These are phyloP conservation scores for Drosophila sp. DNA, from an alignment of 1,140 invertebrate genomes.

Conservation along the genomic window DNA sequence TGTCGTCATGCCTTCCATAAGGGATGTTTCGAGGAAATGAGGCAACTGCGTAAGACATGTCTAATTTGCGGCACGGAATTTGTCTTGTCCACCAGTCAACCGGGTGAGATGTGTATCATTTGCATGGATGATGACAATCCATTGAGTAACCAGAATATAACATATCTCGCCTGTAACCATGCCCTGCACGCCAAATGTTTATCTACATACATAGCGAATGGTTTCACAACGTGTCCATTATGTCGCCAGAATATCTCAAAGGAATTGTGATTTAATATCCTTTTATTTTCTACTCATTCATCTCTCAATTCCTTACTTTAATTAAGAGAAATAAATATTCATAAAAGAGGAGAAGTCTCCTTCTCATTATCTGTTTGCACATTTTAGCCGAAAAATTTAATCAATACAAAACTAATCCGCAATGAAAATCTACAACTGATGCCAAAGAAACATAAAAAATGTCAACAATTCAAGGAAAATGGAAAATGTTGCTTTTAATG, in stretches of 20 bases:
- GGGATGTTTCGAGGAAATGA: neutral
- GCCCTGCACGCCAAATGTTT: neutral
- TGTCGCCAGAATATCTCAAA: neutral
- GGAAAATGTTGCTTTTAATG: constrained; percentile 3
- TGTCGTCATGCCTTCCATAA: neutral
- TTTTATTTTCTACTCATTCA: neutral
- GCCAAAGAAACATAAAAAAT: constrained; percentile 10
- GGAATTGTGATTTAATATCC: neutral
- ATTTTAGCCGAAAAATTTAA: constrained; percentile 3
- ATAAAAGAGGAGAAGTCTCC: no score
- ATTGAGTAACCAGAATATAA: neutral
- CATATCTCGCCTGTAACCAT: neutral
- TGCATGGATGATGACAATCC: constrained; percentile 2
- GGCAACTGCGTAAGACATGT: neutral
- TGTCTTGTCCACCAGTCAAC: neutral
- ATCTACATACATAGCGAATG: neutral
- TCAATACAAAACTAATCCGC: neutral
- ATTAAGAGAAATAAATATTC: no score
- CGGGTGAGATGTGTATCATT: neutral
- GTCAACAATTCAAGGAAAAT: constrained; percentile 14
- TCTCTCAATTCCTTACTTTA: neutral
- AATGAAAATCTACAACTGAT: neutral
- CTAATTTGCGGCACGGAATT: neutral
- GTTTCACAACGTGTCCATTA: neutral
- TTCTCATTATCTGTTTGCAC: neutral